These are phyloP conservation scores for Salmo trutta DNA, from an alignment of 2,797 vertebrate species.

Conservation along the genomic window DNA sequence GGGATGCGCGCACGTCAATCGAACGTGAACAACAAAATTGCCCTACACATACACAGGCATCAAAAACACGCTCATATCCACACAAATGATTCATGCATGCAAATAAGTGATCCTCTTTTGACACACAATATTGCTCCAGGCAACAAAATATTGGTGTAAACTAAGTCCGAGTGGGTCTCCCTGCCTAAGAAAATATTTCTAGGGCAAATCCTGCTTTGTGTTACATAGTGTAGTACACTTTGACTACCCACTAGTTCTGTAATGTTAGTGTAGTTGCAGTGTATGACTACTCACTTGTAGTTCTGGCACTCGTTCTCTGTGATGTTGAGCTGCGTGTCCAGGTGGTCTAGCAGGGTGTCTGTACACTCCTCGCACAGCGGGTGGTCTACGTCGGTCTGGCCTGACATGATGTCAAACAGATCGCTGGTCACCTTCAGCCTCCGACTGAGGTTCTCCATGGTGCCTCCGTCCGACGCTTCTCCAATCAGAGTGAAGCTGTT, in stretches of 20 bases:
- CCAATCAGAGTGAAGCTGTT: slow-evolving; percentile 98
- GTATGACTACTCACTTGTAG: slow-evolving; percentile 85
- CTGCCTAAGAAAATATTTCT: too few relatives aligned
- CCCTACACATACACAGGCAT: too few relatives aligned
- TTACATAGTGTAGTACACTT: too few relatives aligned
- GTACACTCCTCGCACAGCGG: slow-evolving; percentile 97
- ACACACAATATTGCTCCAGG: too few relatives aligned
- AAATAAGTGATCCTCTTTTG: too few relatives aligned
- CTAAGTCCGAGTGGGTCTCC: too few relatives aligned
- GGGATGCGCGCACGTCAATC: too few relatives aligned
- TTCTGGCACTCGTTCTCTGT: slow-evolving; percentile 98
- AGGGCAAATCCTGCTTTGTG: too few relatives aligned
- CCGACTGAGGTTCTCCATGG: slow-evolving; percentile 98
- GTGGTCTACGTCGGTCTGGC: slow-evolving; percentile 97
- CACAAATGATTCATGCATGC: too few relatives aligned
- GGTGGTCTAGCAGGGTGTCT: slow-evolving; percentile 93
- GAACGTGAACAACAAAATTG: too few relatives aligned
- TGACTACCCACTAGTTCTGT: not conserved
- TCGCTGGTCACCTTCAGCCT: slow-evolving; percentile 97
- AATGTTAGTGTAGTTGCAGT: not conserved
- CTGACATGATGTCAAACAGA: slow-evolving; percentile 99
- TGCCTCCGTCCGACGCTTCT: slow-evolving; percentile 93
- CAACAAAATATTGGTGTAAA: too few relatives aligned
- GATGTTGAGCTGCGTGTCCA: slow-evolving; percentile 97
- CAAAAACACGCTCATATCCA: too few relatives aligned